A percentile compares a stretch with the other conserved stretches of the same genome.
Evolutionary conservation across 2,113 vertebrate species (phyloP).

Genomic region (Trochalopteron elliotii): DNA sequence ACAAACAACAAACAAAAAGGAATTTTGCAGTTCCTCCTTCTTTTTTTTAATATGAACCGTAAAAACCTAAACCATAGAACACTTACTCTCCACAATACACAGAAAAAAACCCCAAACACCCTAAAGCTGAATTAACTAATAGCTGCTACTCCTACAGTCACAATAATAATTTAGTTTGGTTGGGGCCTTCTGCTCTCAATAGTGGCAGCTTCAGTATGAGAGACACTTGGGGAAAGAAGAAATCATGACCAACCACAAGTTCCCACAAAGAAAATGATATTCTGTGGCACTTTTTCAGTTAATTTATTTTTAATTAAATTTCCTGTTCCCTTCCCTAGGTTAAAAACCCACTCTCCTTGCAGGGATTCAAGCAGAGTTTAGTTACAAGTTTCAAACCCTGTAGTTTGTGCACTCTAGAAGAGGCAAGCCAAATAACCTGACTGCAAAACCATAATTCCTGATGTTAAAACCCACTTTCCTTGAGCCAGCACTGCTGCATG

Average conservation of each 20-base stretch:
- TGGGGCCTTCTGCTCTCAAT: background rate
- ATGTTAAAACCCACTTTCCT: background rate
- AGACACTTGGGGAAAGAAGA: background rate
- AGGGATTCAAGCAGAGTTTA: background rate
- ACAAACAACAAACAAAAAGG: background rate
- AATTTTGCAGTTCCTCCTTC: background rate
- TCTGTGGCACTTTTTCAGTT: background rate
- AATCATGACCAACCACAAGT: background rate
- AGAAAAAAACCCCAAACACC: background rate
- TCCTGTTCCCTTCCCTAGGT: rapidly evolving
- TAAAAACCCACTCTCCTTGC: background rate
- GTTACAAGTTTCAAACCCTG: background rate
- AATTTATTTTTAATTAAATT: background rate
- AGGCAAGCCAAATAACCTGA: background rate
- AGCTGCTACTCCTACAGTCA: background rate
- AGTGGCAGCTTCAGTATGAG: background rate
- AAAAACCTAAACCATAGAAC: background rate
- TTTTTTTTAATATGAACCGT: background rate
- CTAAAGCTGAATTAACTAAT: background rate
- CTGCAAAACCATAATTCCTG: background rate
- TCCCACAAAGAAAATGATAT: background rate
- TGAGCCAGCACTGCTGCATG: background rate
- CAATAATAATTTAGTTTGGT: background rate
- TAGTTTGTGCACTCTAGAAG: background rate
- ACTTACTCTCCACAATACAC: background rate